Conservation (phyloP, 1,140 invertebrate genomes). For the Xylocopa sonorina region DNA sequence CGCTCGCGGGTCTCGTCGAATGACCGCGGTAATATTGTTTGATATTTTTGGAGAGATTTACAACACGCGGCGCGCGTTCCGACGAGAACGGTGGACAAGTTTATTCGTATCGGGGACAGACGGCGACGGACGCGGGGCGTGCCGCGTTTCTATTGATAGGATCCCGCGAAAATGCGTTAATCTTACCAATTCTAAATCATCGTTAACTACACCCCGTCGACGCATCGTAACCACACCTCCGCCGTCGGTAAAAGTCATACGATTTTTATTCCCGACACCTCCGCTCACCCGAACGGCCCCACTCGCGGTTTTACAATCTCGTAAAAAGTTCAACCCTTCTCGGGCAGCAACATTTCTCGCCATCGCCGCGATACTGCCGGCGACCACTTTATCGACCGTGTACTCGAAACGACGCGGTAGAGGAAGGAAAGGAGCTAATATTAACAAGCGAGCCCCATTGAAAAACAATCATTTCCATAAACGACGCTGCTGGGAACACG, state of each 20-base stretch:
- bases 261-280: not conserved
- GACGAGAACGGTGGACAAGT: constrained; percentile 2
- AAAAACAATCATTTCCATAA: not conserved
- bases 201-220: constrained; percentile 30
- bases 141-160: constrained; percentile 59
- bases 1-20: not conserved
- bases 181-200: constrained; percentile 53
- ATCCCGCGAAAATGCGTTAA: constrained; percentile 62
- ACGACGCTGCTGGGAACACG: not conserved
- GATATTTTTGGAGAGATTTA: constrained; percentile 33
- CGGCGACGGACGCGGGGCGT: constrained; percentile 41
- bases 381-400: too few relatives aligned
- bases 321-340: not conserved
- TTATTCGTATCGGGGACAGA: constrained; percentile 17
- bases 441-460: not conserved
- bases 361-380: too few relatives aligned
- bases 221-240: constrained; percentile 6
- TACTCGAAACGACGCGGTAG: too few relatives aligned
- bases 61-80: not conserved
- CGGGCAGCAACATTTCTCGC: too few relatives aligned
- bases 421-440: not conserved
- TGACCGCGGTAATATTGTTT: not conserved
- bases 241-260: not conserved
- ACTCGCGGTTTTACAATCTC: not conserved
- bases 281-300: not conserved